These are phyloP conservation scores for Kradibia gibbosae DNA, from an alignment of 1,140 invertebrate genomes.

Conservation along the genomic window DNA sequence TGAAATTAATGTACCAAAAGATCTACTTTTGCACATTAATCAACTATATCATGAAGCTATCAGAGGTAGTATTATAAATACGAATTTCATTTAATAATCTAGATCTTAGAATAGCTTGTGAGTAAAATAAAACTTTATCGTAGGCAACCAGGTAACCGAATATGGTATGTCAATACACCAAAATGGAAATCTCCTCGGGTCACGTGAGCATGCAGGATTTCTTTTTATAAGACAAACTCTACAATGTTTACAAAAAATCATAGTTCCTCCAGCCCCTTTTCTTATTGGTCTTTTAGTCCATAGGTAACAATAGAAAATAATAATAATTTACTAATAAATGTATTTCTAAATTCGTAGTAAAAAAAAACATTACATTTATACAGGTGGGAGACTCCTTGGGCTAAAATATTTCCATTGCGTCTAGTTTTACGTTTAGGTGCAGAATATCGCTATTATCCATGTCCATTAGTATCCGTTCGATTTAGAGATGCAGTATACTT, in stretches of 20 bases:
- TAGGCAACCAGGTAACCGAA: constrained; percentile 82
- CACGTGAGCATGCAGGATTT: constrained; percentile 89
- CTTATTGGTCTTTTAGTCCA: constrained; percentile 88
- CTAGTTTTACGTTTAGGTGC: constrained; percentile 86
- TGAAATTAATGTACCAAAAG: constrained; percentile 81
- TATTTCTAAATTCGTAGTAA: not conserved
- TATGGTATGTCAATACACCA: constrained; percentile 80
- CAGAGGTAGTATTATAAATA: constrained; percentile 75
- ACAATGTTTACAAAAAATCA: constrained; percentile 86
- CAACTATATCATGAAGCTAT: constrained; percentile 84
- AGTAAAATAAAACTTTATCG: constrained; percentile 44
- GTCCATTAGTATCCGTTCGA: constrained; percentile 86
- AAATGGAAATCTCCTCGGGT: constrained; percentile 79
- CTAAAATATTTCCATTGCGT: constrained; percentile 86
- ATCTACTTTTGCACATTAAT: constrained; percentile 85
- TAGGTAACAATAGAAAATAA: constrained; percentile 73
- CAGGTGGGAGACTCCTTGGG: constrained; percentile 90
- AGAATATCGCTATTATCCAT: constrained; percentile 91
- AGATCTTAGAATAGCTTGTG: constrained; percentile 30
- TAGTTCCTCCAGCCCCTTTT: constrained; percentile 84
- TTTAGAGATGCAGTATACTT: constrained; percentile 87
- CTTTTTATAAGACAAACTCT: constrained; percentile 87
- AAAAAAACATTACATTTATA: not conserved
- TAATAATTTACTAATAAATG: not conserved
- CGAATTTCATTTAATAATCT: not conserved